Conservation (phyloP, 2,113 vertebrate genomes). For the Turdus rufiventris region DNA sequence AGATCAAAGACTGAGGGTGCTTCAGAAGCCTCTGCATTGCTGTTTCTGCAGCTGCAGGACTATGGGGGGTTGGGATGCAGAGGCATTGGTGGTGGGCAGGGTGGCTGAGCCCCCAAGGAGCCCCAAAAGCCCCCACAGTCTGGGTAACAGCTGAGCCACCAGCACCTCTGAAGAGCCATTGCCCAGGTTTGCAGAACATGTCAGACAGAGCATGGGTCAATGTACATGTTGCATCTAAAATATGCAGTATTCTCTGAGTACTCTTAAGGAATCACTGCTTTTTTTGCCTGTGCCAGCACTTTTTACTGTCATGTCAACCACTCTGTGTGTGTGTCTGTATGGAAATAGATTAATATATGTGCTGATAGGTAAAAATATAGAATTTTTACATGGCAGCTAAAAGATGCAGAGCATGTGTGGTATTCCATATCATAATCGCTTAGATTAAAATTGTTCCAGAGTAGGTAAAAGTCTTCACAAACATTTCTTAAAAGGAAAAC, state of each 20-base stretch:
- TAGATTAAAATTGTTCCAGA: background rate
- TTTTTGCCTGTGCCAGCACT: background rate
- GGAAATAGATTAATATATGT: background rate
- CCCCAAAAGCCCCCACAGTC: fast-evolving
- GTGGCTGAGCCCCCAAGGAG: background rate
- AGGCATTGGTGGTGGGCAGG: fast-evolving
- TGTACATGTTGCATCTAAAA: background rate
- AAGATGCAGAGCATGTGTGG: background rate
- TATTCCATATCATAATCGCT: background rate
- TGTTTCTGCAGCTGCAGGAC: fast-evolving
- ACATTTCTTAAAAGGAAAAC: background rate
- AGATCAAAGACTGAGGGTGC: background rate
- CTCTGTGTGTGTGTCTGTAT: background rate
- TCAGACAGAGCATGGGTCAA: background rate
- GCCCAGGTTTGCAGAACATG: background rate
- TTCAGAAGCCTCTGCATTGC: background rate
- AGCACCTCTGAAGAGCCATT: fast-evolving
- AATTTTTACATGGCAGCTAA: background rate
- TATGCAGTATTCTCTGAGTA: background rate
- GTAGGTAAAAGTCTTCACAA: background rate
- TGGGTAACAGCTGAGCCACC: background rate
- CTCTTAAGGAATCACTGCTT: background rate
- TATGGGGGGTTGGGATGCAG: fast-evolving
- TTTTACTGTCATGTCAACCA: background rate
- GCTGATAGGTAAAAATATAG: background rate